Percentiles rank a stretch among this genome's conserved stretches.
phyloP scores from a whole-genome alignment of 2,888 invertebrate species.

The Hybos culiciformis region DNA sequence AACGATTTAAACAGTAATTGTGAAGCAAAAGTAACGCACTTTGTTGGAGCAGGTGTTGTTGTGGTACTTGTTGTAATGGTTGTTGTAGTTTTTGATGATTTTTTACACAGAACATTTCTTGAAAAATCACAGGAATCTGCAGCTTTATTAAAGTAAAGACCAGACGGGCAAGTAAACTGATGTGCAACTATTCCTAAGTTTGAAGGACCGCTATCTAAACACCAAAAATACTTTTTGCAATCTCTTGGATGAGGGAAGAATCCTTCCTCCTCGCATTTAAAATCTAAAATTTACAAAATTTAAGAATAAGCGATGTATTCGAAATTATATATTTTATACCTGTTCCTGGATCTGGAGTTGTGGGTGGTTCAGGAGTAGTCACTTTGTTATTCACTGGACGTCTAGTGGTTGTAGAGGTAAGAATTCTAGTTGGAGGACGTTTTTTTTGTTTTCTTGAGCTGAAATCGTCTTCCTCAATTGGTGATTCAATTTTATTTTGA shows the following conservation, averaged over 20 bases:
- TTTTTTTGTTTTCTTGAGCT: constrained; percentile 17
- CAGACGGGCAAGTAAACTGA: constrained; percentile 86
- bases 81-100: constrained; percentile 40
- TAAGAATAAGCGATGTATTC: background rate
- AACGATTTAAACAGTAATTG: background rate
- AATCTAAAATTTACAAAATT: constrained; percentile 43
- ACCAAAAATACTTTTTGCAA: constrained; percentile 93
- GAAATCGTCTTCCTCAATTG: constrained; percentile 20
- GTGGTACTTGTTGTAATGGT: constrained; percentile 37
- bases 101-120: constrained; percentile 65
- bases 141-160: constrained; percentile 78
- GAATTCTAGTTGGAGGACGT: constrained; percentile 18
- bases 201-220: constrained; percentile 76
- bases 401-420: constrained; percentile 29
- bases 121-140: constrained; percentile 88
- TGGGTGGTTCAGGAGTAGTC: constrained; percentile 51
- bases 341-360: constrained; percentile 78
- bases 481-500: constrained; percentile 22
- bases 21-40: background rate
- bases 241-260: constrained; percentile 85
- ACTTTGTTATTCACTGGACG: constrained; percentile 27
- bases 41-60: no score
- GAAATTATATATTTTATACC: constrained; percentile 36
- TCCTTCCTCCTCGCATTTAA: constrained; percentile 85
- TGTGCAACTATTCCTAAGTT: constrained; percentile 82